A percentile compares a stretch with the other conserved stretches of the same genome.
Conservation (phyloP, 2,888 invertebrate species). For the Apamea epomidion region DNA sequence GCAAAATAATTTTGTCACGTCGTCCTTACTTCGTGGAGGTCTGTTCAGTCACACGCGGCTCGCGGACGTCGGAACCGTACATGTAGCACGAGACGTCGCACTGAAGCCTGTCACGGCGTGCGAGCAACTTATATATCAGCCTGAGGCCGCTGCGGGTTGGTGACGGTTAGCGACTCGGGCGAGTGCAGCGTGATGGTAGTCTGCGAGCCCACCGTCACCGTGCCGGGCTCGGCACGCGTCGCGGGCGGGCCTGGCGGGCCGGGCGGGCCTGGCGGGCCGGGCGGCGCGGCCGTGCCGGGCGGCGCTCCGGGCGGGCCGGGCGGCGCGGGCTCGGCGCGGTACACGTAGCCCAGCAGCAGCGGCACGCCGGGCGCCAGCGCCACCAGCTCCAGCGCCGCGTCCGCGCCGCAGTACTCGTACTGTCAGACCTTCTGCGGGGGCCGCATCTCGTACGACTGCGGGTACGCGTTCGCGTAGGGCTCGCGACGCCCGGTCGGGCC, state of each 20-base stretch:
- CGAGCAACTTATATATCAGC: conserved; percentile 63
- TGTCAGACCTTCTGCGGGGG: conserved; percentile 92
- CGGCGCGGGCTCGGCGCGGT: conserved; percentile 68
- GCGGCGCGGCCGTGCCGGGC: no score
- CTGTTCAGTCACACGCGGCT: conserved; percentile 9
- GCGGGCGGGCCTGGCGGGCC: no score
- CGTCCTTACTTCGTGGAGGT: conserved; percentile 16
- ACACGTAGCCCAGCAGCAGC: conserved; percentile 85
- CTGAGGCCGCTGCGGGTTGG: conserved; percentile 66
- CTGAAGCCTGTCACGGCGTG: conserved; percentile 5
- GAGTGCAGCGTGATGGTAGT: conserved; percentile 86
- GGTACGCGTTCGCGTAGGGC: conserved; percentile 94
- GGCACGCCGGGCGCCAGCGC: conserved; percentile 85
- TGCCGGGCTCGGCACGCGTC: conserved; percentile 60
- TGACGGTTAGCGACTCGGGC: conserved; percentile 80
- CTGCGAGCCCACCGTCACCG: conserved; percentile 82
- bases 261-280: no score
- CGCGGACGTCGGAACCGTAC: conserved; percentile 6
- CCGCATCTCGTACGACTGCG: conserved; percentile 94
- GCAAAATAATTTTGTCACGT: conserved; percentile 31
- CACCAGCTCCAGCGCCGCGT: conserved; percentile 77
- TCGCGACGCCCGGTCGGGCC: conserved; percentile 90
- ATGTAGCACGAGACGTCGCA: neutral
- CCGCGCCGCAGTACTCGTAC: conserved; percentile 83
- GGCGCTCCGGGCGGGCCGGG: no score